Percentiles rank a stretch among this genome's conserved stretches.
Conservation (phyloP, 2,113 vertebrate species). For the Tor tambroides region DNA sequence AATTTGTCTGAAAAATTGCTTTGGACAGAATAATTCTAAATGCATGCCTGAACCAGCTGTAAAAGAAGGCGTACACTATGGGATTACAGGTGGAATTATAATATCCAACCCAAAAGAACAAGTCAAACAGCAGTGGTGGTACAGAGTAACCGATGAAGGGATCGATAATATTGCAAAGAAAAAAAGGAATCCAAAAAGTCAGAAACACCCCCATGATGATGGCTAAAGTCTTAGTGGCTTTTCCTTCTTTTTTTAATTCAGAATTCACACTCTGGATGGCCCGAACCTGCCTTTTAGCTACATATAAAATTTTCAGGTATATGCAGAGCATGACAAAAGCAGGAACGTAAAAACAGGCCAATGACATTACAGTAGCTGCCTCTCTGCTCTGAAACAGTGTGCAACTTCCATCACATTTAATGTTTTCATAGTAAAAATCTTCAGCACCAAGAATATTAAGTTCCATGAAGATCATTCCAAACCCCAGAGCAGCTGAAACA, state of each 20-base stretch:
- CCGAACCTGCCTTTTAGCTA: constrained; percentile 78
- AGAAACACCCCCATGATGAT: constrained; percentile 82
- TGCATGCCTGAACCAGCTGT: constrained; percentile 82
- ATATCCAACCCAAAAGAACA: constrained; percentile 82
- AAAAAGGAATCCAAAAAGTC: constrained; percentile 83
- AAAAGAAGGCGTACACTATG: constrained; percentile 84
- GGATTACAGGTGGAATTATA: constrained; percentile 85
- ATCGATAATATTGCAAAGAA: constrained; percentile 76
- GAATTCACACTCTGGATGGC: constrained; percentile 68
- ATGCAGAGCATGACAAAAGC: constrained; percentile 79
- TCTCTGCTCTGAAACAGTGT: constrained; percentile 76
- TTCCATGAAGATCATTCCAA: constrained; percentile 78
- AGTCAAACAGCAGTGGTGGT: constrained; percentile 72
- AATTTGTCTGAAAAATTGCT: constrained; percentile 76
- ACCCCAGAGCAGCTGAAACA: constrained; percentile 51
- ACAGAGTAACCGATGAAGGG: constrained; percentile 76
- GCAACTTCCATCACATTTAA: constrained; percentile 74
- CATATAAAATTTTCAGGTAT: constrained; percentile 79
- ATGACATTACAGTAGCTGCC: constrained; percentile 71
- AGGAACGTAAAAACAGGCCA: constrained; percentile 81
- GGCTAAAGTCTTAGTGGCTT: constrained; percentile 81
- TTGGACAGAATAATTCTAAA: constrained; percentile 79
- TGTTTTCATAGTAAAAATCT: constrained; percentile 65
- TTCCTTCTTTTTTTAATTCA: constrained; percentile 72
- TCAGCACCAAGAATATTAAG: constrained; percentile 78